Evolutionary conservation across 2,797 vertebrate species (phyloP).

Genomic region (Darevskia nairensis): DNA sequence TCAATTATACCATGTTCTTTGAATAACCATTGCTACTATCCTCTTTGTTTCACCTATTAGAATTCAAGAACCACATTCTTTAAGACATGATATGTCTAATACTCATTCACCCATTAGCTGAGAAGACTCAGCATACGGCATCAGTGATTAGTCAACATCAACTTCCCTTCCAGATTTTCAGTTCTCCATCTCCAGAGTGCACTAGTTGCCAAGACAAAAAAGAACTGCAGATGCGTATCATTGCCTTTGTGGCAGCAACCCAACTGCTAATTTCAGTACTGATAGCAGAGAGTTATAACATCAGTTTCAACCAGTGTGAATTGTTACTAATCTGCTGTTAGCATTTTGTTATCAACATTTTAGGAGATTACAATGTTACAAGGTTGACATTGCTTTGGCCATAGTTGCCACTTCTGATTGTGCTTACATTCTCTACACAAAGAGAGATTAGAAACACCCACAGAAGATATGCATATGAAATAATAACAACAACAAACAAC

Average conservation of each 20-base stretch:
- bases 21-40: neutral
- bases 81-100: neutral
- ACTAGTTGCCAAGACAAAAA: constrained; percentile 40
- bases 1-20: neutral
- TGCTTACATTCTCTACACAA: neutral
- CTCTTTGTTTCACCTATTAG: neutral
- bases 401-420: neutral
- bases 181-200: constrained; percentile 19
- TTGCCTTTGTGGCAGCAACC: constrained; percentile 12
- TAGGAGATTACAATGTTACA: neutral
- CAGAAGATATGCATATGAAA: too few species aligned
- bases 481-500: too few species aligned
- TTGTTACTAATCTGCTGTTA: neutral
- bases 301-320: neutral
- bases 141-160: constrained; percentile 7
- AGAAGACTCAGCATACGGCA: constrained; percentile 28
- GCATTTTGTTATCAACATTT: neutral
- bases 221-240: constrained; percentile 41
- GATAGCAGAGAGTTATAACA: neutral
- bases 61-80: neutral
- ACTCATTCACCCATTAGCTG: neutral
- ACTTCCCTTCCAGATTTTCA: constrained; percentile 38
- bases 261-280: constrained; percentile 12
- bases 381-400: neutral
- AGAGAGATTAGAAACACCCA: neutral